Conservation (phyloP, 2,888 invertebrate species). For the Sminthurides aquaticus region DNA sequence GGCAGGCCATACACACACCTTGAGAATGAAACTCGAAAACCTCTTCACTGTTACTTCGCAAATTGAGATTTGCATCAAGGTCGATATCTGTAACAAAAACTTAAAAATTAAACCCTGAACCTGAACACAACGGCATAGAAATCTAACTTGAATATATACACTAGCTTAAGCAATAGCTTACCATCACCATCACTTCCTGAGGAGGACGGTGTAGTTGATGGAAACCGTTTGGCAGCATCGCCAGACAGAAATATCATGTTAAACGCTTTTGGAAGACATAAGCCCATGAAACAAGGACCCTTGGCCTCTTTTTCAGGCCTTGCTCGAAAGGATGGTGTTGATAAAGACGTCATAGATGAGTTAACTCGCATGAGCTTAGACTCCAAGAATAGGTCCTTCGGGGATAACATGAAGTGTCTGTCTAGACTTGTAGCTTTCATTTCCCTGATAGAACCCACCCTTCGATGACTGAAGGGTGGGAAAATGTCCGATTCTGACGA, state of each 20-base stretch:
- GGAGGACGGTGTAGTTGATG: background rate
- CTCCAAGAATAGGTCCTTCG: constrained; percentile 36
- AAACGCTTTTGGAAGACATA: constrained; percentile 63
- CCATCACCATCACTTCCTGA: background rate
- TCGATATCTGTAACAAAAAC: background rate
- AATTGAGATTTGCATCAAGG: constrained; percentile 3
- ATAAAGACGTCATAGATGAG: constrained; percentile 44
- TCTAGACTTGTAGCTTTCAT: constrained; percentile 38
- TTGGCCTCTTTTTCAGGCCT: constrained; percentile 45
- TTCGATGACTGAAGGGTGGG: constrained; percentile 18
- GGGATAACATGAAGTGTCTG: constrained; percentile 33
- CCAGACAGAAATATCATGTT: constrained; percentile 57
- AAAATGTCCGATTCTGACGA: constrained; percentile 36
- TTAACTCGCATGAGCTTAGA: constrained; percentile 39
- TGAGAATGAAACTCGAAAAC: constrained; percentile 28
- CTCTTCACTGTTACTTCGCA: constrained; percentile 1
- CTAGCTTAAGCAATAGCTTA: too few relatives aligned
- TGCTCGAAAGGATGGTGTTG: constrained; percentile 39
- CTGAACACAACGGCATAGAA: too few relatives aligned
- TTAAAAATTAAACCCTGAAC: too few relatives aligned
- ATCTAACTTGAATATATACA: too few relatives aligned
- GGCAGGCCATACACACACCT: background rate
- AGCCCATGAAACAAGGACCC: constrained; percentile 61
- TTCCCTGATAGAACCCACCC: constrained; percentile 21
- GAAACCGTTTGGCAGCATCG: background rate